These are phyloP conservation scores for Branchipolynoe longqiensis DNA, from an alignment of 2,888 invertebrate genomes.

Conservation along the genomic window DNA sequence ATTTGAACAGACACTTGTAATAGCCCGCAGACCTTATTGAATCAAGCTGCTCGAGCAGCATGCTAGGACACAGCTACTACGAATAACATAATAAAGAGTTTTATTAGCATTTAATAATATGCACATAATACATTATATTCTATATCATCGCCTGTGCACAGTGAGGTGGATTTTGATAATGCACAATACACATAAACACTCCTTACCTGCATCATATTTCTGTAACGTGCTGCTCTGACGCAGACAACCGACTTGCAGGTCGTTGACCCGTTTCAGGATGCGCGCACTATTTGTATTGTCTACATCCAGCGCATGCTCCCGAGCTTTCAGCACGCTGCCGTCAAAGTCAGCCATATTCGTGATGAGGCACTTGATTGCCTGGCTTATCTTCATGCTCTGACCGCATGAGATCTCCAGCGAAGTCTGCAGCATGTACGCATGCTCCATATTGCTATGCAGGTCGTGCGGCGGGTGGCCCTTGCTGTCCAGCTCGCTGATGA, in stretches of 20 bases:
- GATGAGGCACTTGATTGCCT: neutral
- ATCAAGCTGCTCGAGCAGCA: no score
- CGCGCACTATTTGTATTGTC: slow-evolving; percentile 7
- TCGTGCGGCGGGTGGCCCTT: neutral
- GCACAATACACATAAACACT: no score
- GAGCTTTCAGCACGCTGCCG: neutral
- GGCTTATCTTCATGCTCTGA: neutral
- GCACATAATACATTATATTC: no score
- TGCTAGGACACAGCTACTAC: no score
- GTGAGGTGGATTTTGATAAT: no score
- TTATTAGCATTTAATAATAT: no score
- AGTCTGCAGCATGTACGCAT: neutral
- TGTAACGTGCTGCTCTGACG: slow-evolving; percentile 18
- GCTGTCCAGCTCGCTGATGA: neutral
- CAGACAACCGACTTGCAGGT: slow-evolving; percentile 28
- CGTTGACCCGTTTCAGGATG: slow-evolving; percentile 12
- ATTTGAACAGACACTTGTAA: no score
- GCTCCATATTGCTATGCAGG: neutral
- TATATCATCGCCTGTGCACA: no score
- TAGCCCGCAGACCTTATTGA: no score
- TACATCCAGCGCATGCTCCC: neutral
- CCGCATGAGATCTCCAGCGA: slow-evolving; percentile 33
- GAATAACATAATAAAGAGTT: no score
- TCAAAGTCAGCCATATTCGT: neutral
- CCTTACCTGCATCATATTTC: neutral